Evolutionary conservation across 2,797 vertebrate genomes (phyloP).

Genomic region (Alauda arvensis): DNA sequence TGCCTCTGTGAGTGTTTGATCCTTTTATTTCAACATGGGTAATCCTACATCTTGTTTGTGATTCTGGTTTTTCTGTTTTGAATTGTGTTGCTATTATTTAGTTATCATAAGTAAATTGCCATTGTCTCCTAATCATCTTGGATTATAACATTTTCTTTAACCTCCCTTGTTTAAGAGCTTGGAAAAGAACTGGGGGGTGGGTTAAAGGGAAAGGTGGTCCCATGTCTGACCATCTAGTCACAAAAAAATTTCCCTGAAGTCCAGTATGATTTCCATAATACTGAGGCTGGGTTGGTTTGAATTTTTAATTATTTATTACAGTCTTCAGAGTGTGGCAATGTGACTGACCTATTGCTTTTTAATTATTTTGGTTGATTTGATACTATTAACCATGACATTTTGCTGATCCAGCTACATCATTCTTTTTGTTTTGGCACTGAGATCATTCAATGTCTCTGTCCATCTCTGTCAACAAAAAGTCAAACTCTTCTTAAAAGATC

Average conservation of each 20-base stretch:
- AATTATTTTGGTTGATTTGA: conserved; percentile 65
- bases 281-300: conserved; percentile 48
- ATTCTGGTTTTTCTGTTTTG: conserved; percentile 15
- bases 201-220: not conserved
- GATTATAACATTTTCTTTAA: conserved; percentile 19
- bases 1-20: not conserved
- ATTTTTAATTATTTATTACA: conserved; percentile 72
- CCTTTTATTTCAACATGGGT: not conserved
- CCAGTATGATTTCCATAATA: conserved; percentile 50
- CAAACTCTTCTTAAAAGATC: conserved; percentile 26
- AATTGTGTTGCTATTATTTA: conserved; percentile 10
- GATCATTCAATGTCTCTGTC: conserved; percentile 41
- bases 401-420: conserved; percentile 41
- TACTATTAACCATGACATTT: conserved; percentile 63
- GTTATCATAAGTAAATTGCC: conserved; percentile 6
- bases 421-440: conserved; percentile 29
- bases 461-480: conserved; percentile 52
- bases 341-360: conserved; percentile 65
- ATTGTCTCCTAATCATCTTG: not conserved
- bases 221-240: not conserved
- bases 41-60: conserved; percentile 18
- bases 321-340: conserved; percentile 55
- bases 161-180: conserved; percentile 19
- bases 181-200: not conserved
- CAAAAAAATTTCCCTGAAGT: conserved; percentile 45